Evolutionary conservation across 2,113 vertebrate species (phyloP), one percentile per base, ranked within the genome.

Genomic region (Bubo bubo): DNA sequence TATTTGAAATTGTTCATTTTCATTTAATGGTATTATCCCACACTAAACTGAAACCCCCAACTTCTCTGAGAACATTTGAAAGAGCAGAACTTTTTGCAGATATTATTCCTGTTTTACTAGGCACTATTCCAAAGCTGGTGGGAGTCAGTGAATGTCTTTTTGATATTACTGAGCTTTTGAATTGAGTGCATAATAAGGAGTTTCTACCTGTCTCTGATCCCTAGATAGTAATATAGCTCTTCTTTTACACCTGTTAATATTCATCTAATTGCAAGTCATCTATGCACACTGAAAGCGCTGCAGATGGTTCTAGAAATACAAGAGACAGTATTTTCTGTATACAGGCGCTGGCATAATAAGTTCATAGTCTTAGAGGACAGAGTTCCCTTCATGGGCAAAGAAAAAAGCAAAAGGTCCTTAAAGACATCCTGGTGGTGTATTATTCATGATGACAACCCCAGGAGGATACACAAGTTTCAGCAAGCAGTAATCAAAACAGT

Each of bases 231-330:
- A 39, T 43, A 32, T 1, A 67, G 6, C 6, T 79, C 21, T 76
- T 81, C 26, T 86, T 71, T 81, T 83, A 26, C 6, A 71, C 9
- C 18, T 67, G 15, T 45, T 74, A 52, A 9, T 43, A 47, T 52
- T n/a, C 3, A 32, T 27, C 77, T 26, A 24, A 8, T 52, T 55
- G 5, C 5, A 49, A 66, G 8, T 74, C 32, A 49, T 20, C n/a
- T 62, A 1, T 15, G 0, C 70, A 13, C 35, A 55, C 28, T 0
- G 0, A 20, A 56, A 79, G 18, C 4, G 6, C 9, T 50, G 20
- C 49, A 72, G 37, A 86, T 74, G 3, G 10, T 67, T 83, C 59
- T 63, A 35, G 30, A 71, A 83, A 77, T 41, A 63, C 6, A 15
- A 22, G 3, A 58, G 8, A 47, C 6, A 23, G 6, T 62, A 24